A percentile compares a stretch with the other conserved stretches of the same genome.
These are phyloP conservation scores for Thereuonema tuberculata DNA, from an alignment of 1,140 invertebrate genomes.

Conservation along the genomic window DNA sequence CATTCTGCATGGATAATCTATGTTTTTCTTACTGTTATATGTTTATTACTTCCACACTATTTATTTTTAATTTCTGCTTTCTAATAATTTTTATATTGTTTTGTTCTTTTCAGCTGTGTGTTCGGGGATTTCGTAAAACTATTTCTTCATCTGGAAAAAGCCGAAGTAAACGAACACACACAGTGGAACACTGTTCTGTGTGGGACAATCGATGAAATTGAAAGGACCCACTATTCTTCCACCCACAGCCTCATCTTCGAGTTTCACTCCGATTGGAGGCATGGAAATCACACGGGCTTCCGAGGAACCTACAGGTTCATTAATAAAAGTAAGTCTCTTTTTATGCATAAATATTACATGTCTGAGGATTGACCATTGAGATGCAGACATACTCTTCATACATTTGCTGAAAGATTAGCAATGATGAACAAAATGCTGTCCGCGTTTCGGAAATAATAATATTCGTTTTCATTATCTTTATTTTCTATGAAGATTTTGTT, in stretches of 20 bases:
- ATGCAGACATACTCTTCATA: too few species aligned
- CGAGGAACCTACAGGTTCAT: slow-evolving; percentile 64
- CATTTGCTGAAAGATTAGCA: too few species aligned
- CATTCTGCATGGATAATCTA: too few species aligned
- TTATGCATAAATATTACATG: too few species aligned
- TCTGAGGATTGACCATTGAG: too few species aligned
- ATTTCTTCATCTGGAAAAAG: slow-evolving; percentile 53
- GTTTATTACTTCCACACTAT: too few species aligned
- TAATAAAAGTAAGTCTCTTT: slow-evolving; percentile 51
- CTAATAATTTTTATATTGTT: slow-evolving; percentile 14
- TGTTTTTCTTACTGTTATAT: too few species aligned
- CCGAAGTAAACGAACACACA: slow-evolving; percentile 60
- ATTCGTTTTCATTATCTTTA: too few species aligned
- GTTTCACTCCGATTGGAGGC: slow-evolving; percentile 49
- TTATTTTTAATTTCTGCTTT: too few species aligned
- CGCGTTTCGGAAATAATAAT: too few species aligned
- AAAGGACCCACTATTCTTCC: slow-evolving; percentile 63
- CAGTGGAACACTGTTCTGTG: slow-evolving; percentile 59
- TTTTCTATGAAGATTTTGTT: too few species aligned
- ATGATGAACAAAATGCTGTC: too few species aligned
- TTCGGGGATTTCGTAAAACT: slow-evolving; percentile 63
- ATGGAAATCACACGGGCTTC: slow-evolving; percentile 54
- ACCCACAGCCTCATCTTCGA: slow-evolving; percentile 62
- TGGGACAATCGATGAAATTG: slow-evolving; percentile 49
- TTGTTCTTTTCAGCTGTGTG: slow-evolving; percentile 49